Evolutionary conservation across 2,113 vertebrate genomes (phyloP).

Genomic region (Daubentonia madagascariensis): DNA sequence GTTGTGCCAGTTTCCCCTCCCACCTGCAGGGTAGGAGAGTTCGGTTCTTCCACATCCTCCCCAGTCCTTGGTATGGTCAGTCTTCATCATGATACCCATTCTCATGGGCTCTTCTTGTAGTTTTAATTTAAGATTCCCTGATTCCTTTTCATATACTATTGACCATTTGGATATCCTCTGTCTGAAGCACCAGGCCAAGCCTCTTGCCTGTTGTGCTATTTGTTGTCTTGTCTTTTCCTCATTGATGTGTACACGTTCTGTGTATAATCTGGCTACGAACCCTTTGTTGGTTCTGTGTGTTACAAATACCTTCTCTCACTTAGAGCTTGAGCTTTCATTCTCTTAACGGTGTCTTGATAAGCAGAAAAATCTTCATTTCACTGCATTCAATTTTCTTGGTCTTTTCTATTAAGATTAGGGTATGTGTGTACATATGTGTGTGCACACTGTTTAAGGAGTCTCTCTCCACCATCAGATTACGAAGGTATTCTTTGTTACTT

Average conservation of each 20-base stretch:
- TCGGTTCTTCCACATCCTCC: rapidly evolving
- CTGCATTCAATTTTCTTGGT: no score
- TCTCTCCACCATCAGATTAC: background rate
- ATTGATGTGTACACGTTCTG: background rate
- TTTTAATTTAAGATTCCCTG: background rate
- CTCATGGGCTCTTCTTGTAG: background rate
- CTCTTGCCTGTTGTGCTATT: background rate
- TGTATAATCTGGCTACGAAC: rapidly evolving
- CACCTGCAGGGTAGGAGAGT: rapidly evolving
- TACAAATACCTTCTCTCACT: background rate
- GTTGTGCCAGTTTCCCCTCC: rapidly evolving
- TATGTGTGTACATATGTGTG: background rate
- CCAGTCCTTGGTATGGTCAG: rapidly evolving
- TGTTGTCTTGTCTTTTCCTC: background rate
- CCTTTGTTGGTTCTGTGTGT: background rate
- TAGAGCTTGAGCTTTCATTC: background rate
- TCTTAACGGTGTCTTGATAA: background rate
- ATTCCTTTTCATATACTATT: background rate
- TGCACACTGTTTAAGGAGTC: background rate
- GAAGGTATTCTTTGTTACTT: background rate
- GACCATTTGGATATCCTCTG: background rate
- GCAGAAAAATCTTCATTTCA: background rate
- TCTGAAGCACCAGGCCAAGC: background rate
- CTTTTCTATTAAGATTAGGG: background rate
- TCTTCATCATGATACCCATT: rapidly evolving